phyloP scores from a whole-genome alignment of 2,113 vertebrate genomes.

The Calidris pugnax region DNA sequence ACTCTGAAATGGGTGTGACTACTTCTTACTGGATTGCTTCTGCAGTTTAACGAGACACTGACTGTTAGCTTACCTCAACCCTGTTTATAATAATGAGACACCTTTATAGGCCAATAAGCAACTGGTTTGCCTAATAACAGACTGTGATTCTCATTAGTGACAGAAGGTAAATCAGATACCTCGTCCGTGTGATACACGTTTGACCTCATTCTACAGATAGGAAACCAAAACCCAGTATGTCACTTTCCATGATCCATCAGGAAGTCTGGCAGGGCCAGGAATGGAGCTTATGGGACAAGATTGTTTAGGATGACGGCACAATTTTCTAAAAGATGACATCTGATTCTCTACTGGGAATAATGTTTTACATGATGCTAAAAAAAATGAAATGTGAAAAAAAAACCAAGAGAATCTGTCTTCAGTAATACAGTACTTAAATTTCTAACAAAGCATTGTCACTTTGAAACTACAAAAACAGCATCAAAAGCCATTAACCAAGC shows the following conservation, averaged over 20 bases:
- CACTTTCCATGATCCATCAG: not conserved
- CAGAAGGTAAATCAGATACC: not conserved
- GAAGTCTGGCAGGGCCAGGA: not conserved
- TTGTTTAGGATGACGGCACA: not conserved
- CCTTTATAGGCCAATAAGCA: not conserved
- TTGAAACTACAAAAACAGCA: not conserved
- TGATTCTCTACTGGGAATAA: not conserved
- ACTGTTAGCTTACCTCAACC: not conserved
- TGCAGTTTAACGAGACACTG: not conserved
- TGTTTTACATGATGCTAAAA: not conserved
- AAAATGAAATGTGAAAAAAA: not conserved
- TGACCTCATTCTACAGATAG: not conserved
- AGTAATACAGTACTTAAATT: not conserved
- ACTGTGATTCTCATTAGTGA: not conserved
- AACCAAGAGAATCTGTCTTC: not conserved
- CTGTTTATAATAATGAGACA: not conserved
- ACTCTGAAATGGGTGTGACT: not conserved
- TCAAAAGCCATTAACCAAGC: not conserved
- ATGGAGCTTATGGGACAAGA: not conserved
- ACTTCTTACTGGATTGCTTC: not conserved
- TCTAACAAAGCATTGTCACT: not conserved
- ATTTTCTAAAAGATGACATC: not conserved
- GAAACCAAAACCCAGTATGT: not conserved
- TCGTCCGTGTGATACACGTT: rapidly evolving
- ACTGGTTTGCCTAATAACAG: not conserved